These are phyloP conservation scores for Takifugu bimaculatus DNA, from an alignment of 2,113 vertebrate genomes.

Conservation along the genomic window DNA sequence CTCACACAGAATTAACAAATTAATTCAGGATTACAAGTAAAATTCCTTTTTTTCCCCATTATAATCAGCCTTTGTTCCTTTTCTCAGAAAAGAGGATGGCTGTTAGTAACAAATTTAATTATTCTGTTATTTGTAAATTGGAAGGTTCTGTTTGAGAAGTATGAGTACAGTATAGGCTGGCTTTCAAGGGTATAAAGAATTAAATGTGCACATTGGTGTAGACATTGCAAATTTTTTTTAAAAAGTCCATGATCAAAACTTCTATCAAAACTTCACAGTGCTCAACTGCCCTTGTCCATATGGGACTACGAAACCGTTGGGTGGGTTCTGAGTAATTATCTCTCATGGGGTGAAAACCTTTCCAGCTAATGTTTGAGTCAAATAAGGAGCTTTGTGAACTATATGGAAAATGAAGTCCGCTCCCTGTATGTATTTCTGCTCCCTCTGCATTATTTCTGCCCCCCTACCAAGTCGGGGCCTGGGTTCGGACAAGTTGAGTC, in stretches of 20 bases:
- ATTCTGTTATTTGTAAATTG: neutral
- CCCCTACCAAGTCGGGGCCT: slow-evolving; percentile 42
- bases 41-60: neutral
- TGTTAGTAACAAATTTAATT: too few species aligned
- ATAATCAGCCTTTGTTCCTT: neutral
- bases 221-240: neutral
- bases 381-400: slow-evolving; percentile 44
- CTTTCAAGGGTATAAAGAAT: too few species aligned
- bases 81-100: neutral
- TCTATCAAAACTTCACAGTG: too few species aligned
- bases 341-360: slow-evolving; percentile 49
- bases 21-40: slow-evolving; percentile 6
- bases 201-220: neutral
- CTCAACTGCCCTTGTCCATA: neutral
- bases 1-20: slow-evolving; percentile 29
- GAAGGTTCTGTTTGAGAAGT: neutral
- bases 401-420: slow-evolving; percentile 46
- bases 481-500: slow-evolving; percentile 35
- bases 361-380: slow-evolving; percentile 32
- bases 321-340: slow-evolving; percentile 55
- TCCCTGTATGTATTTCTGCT: slow-evolving; percentile 44
- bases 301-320: neutral
- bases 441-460: slow-evolving; percentile 56
- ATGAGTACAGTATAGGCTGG: too few species aligned
- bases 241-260: too few species aligned